These are phyloP conservation scores for Loxodonta africana DNA, from an alignment of 2,113 vertebrate genomes.

Conservation along the genomic window DNA sequence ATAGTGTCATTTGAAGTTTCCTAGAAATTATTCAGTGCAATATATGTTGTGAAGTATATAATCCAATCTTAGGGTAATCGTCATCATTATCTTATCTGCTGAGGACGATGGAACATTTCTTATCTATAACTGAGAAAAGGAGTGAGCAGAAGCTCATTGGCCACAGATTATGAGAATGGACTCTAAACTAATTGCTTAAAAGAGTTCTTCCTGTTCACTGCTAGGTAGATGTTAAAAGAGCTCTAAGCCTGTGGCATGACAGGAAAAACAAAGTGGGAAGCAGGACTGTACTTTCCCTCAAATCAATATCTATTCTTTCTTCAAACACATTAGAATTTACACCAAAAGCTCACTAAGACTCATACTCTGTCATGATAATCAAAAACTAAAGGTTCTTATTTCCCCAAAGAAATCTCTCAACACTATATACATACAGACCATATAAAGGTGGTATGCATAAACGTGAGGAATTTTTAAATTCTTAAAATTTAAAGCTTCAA, in stretches of 20 bases:
- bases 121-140: not conserved
- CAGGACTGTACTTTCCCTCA: not conserved
- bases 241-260: not conserved
- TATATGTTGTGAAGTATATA: not conserved
- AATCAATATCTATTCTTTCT: not conserved
- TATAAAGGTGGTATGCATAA: not conserved
- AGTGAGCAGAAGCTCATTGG: not conserved
- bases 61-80: not conserved
- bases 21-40: not conserved
- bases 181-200: not conserved
- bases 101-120: not conserved
- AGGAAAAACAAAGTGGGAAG: not conserved
- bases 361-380: not conserved
- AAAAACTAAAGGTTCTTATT: not conserved
- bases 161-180: too few species aligned
- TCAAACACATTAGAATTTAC: not conserved
- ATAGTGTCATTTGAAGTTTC: not conserved
- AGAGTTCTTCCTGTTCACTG: not conserved
- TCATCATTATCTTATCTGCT: not conserved
- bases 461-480: not conserved
- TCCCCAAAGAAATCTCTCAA: not conserved
- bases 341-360: not conserved
- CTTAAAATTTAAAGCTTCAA: not conserved
- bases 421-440: not conserved
- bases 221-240: not conserved